These are phyloP conservation scores for Sander lucioperca DNA, from an alignment of 2,113 vertebrate genomes.

Conservation along the genomic window DNA sequence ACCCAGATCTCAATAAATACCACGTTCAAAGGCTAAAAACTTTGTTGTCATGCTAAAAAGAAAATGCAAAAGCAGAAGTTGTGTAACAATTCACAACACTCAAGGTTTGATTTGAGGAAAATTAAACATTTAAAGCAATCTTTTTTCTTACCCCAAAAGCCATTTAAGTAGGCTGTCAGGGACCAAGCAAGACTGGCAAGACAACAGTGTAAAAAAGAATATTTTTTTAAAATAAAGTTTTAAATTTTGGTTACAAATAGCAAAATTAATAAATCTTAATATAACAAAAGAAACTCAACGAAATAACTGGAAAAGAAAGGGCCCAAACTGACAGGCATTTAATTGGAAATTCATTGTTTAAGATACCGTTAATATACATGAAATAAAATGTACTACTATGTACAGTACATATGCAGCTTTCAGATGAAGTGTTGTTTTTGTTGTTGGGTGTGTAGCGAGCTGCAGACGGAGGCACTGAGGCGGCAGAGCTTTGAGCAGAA, in stretches of 20 bases:
- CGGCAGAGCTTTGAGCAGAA: constrained; percentile 87
- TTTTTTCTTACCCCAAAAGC: background rate
- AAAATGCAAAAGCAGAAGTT: background rate
- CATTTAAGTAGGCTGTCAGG: background rate
- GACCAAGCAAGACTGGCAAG: too few relatives aligned
- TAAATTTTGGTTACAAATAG: too few relatives aligned
- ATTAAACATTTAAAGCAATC: background rate
- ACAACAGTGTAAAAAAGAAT: too few relatives aligned
- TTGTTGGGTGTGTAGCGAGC: constrained; percentile 80
- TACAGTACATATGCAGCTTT: too few relatives aligned
- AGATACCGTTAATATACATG: background rate
- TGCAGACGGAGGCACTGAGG: constrained; percentile 83
- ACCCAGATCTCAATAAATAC: background rate
- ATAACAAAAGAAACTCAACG: too few relatives aligned
- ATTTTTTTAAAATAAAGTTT: too few relatives aligned
- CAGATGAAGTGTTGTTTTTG: background rate
- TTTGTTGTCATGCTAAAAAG: background rate
- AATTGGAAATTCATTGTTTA: background rate
- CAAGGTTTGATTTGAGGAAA: background rate
- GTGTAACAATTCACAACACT: background rate
- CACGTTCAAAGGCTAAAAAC: background rate
- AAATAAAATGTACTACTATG: background rate
- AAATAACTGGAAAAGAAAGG: too few relatives aligned
- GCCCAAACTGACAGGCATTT: background rate
- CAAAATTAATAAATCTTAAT: too few relatives aligned